Evolutionary conservation across 2,113 vertebrate genomes (phyloP).

Genomic region (Mugil cephalus): DNA sequence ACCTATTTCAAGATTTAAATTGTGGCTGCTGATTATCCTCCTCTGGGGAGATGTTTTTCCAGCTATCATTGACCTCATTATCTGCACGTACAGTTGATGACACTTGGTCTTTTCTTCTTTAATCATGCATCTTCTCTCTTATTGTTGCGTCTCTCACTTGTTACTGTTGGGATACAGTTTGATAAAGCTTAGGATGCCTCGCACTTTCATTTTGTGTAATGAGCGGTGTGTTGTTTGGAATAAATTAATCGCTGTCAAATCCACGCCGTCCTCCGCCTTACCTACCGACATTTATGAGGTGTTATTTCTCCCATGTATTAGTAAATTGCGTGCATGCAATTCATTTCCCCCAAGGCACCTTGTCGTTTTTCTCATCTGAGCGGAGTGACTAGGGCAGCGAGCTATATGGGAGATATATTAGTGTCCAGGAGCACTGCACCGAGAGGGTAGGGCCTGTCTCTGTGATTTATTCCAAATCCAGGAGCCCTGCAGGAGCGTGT

Average conservation of each 20-base stretch:
- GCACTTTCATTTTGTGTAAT: slow-evolving; percentile 33
- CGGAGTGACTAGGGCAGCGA: slow-evolving; percentile 57
- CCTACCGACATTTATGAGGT: slow-evolving; percentile 67
- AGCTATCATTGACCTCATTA: slow-evolving; percentile 14
- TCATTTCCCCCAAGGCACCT: slow-evolving; percentile 75
- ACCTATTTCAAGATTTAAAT: not conserved
- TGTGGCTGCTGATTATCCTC: not conserved
- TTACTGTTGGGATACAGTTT: not conserved
- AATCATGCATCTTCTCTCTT: not conserved
- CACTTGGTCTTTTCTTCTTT: not conserved
- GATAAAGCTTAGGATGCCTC: slow-evolving; percentile 16
- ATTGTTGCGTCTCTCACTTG: slow-evolving; percentile 2
- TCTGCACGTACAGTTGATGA: slow-evolving; percentile 6
- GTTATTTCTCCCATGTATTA: slow-evolving; percentile 73
- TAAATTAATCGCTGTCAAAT: slow-evolving; percentile 73
- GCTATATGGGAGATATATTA: slow-evolving; percentile 80
- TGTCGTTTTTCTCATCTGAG: slow-evolving; percentile 73
- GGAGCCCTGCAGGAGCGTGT: slow-evolving; percentile 66
- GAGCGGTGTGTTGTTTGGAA: slow-evolving; percentile 46
- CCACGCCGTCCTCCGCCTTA: slow-evolving; percentile 31
- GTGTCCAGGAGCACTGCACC: slow-evolving; percentile 75
- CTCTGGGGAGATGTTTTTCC: slow-evolving; percentile 10
- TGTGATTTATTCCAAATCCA: slow-evolving; percentile 81
- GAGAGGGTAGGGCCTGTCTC: slow-evolving; percentile 72
- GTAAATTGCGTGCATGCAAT: slow-evolving; percentile 74